phyloP scores from a whole-genome alignment of 2,797 vertebrate genomes.

The Poecile montanus region DNA sequence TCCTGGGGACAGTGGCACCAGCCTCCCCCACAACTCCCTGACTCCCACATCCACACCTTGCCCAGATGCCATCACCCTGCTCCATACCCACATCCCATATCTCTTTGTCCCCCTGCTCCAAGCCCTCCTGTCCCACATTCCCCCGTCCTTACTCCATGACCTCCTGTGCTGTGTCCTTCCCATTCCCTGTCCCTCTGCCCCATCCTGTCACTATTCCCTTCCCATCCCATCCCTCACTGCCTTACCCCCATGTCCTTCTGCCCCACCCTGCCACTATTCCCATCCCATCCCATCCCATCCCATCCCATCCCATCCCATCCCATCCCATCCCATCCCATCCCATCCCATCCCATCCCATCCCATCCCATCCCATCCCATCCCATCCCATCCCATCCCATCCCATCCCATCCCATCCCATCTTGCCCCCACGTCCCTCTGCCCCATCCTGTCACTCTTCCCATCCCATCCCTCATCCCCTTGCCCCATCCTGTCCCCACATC shows the following conservation, averaged over 20 bases:
- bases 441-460: too few relatives aligned
- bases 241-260: not conserved
- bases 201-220: not conserved
- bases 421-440: too few relatives aligned
- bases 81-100: not conserved
- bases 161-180: too few relatives aligned
- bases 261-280: not conserved
- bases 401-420: not conserved
- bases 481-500: not conserved
- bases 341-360: not conserved
- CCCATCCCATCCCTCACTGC: too few relatives aligned
- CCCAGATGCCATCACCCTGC: not conserved
- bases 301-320: not conserved
- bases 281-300: too few relatives aligned
- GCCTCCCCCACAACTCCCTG: accelerated
- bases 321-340: not conserved
- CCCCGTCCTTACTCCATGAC: not conserved
- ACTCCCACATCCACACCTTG: not conserved
- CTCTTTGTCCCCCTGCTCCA: too few relatives aligned
- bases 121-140: too few relatives aligned
- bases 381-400: not conserved
- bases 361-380: not conserved
- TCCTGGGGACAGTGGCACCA: not conserved
- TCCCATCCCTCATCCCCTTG: not conserved
- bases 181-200: not conserved